Percentiles rank a stretch among this genome's conserved stretches.
Evolutionary conservation across 1,140 invertebrate species (phyloP).

Genomic region (Temnothorax nylanderi): DNA sequence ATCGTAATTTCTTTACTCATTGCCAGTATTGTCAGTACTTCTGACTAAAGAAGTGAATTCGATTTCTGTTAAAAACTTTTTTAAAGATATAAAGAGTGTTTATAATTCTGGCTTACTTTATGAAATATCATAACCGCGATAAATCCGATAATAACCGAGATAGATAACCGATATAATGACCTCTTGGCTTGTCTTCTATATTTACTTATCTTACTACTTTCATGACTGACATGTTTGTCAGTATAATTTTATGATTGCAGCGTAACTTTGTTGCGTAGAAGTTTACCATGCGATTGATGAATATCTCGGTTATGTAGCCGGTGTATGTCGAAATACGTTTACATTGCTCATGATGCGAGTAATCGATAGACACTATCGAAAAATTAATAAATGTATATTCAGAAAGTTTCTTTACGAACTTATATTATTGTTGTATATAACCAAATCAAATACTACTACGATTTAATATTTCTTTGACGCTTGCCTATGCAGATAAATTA

Average conservation of each 20-base stretch:
- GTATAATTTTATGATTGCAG: constrained; percentile 30
- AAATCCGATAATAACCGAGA: not conserved
- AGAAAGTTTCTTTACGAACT: not conserved
- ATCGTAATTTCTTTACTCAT: not conserved
- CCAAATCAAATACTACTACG: not conserved
- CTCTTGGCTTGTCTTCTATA: constrained; percentile 35
- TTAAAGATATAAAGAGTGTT: not conserved
- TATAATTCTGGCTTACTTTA: constrained; percentile 32
- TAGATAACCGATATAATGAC: constrained; percentile 48
- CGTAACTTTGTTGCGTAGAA: constrained; percentile 32
- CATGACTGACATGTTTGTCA: constrained; percentile 27
- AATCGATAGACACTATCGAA: not conserved
- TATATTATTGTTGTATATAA: no score
- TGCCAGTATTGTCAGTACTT: not conserved
- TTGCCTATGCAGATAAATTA: not conserved
- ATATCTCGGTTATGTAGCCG: constrained; percentile 33
- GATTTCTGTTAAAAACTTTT: not conserved
- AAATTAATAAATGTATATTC: constrained; percentile 4
- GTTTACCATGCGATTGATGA: constrained; percentile 45
- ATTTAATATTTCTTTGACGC: not conserved
- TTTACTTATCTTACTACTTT: constrained; percentile 42
- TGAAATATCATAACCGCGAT: constrained; percentile 49
- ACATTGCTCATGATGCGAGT: not conserved
- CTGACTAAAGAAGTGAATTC: constrained; percentile 3
- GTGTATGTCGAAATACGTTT: not conserved